A percentile compares a stretch with the other conserved stretches of the same genome.
Conservation (phyloP, 2,113 vertebrate genomes). For the Scatophagus argus region DNA sequence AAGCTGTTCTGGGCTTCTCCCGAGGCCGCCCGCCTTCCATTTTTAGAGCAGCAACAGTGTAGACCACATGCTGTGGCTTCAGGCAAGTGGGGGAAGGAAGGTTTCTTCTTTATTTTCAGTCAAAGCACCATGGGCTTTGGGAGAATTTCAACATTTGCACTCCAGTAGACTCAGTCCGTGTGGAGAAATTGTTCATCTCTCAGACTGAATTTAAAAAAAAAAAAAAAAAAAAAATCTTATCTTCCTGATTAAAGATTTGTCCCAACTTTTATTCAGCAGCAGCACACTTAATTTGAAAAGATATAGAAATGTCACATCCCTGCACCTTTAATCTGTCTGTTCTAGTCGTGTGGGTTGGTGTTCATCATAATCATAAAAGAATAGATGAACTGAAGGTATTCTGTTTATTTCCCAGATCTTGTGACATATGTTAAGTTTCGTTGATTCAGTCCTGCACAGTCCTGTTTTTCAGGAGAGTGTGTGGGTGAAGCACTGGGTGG, state of each 20-base stretch:
- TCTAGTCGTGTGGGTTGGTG: constrained; percentile 57
- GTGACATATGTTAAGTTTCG: constrained; percentile 62
- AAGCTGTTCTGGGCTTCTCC: constrained; percentile 83
- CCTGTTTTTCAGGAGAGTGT: constrained; percentile 77
- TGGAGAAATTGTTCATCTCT: constrained; percentile 55
- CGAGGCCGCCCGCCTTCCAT: constrained; percentile 83
- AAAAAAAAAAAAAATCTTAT: constrained; percentile 1
- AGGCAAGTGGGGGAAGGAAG: constrained; percentile 81
- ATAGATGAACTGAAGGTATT: constrained; percentile 60
- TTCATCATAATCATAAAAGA: constrained; percentile 58
- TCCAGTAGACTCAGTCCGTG: constrained; percentile 44
- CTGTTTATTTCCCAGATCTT: constrained; percentile 52
- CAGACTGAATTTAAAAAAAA: constrained; percentile 10
- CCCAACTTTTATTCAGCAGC: constrained; percentile 13
- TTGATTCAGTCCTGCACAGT: constrained; percentile 61
- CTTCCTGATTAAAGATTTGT: constrained; percentile 29
- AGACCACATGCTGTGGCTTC: constrained; percentile 86
- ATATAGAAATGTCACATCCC: constrained; percentile 9
- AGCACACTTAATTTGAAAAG: constrained; percentile 15
- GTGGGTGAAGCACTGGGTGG: constrained; percentile 86
- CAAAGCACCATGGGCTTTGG: constrained; percentile 71
- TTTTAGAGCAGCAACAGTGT: constrained; percentile 85
- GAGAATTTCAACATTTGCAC: constrained; percentile 72
- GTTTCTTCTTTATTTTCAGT: constrained; percentile 85
- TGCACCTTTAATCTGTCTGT: constrained; percentile 40